phyloP scores from a whole-genome alignment of 1,140 invertebrate genomes.

The Zaprionus inermis region DNA sequence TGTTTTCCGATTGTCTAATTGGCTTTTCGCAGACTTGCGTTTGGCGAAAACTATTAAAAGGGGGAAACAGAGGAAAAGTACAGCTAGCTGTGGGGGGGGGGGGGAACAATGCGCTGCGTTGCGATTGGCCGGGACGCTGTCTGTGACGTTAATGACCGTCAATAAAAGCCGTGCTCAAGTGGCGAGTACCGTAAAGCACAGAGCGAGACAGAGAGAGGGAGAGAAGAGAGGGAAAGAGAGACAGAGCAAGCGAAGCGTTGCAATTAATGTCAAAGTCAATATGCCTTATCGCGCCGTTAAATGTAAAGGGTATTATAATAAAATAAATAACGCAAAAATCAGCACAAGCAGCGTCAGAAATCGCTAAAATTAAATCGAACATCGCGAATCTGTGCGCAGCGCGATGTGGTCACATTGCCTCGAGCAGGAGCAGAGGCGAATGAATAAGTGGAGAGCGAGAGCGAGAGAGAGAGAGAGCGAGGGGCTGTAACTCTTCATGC shows the following conservation, averaged over 20 bases:
- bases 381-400: conserved; percentile 76
- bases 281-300: conserved; percentile 80
- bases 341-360: conserved; percentile 33
- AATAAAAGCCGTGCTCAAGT: conserved; percentile 81
- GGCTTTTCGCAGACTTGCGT: conserved; percentile 5
- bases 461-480: too few species aligned
- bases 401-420: conserved; percentile 44
- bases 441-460: background rate
- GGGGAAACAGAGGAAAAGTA: background rate
- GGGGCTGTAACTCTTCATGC: background rate
- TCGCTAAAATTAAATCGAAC: conserved; percentile 79
- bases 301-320: conserved; percentile 82
- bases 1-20: conserved; percentile 21
- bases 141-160: conserved; percentile 77
- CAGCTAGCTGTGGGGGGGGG: background rate
- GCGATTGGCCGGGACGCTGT: conserved; percentile 34
- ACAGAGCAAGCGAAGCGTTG: conserved; percentile 22
- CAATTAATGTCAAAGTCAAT: conserved; percentile 82
- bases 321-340: conserved; percentile 82
- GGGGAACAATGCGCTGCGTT: background rate
- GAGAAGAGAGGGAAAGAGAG: background rate
- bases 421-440: background rate
- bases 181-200: conserved; percentile 37
- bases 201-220: background rate
- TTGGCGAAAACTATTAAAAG: background rate